These are phyloP conservation scores for Sitta carolinensis DNA, from an alignment of 2,797 vertebrate species.

Conservation along the genomic window DNA sequence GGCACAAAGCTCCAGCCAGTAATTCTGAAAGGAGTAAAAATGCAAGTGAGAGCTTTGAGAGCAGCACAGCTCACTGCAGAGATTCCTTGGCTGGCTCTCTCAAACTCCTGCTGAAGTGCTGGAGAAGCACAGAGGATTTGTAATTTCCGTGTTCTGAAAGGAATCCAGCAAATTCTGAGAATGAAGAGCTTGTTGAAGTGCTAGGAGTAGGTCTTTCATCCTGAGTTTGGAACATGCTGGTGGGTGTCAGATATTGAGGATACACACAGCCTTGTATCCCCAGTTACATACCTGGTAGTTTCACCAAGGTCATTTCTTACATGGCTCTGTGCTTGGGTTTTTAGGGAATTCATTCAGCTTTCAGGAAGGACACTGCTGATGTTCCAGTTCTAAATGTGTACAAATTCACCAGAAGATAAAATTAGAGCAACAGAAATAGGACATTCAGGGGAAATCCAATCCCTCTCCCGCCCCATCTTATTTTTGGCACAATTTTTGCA, in stretches of 20 bases:
- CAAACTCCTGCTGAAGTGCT: not conserved
- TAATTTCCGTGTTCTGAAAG: not conserved
- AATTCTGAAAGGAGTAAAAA: not conserved
- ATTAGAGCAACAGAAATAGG: not conserved
- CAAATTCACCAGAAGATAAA: not conserved
- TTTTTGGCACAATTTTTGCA: constrained; percentile 1
- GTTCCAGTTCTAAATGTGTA: not conserved
- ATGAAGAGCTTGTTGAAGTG: not conserved
- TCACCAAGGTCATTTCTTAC: not conserved
- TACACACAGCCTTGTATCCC: not conserved
- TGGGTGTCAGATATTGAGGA: not conserved
- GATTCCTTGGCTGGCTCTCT: not conserved
- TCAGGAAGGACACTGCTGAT: not conserved
- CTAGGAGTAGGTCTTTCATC: not conserved
- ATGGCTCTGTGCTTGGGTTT: not conserved
- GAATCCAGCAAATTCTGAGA: not conserved
- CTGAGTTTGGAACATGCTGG: not conserved
- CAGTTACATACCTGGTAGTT: not conserved
- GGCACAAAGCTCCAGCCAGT: not conserved
- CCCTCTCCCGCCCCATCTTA: not conserved
- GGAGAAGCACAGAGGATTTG: not conserved
- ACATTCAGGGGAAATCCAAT: not conserved
- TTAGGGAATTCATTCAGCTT: not conserved
- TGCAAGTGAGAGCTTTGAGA: not conserved
- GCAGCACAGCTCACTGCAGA: not conserved